A percentile compares a stretch with the other conserved stretches of the same genome.
Evolutionary conservation across 2,888 invertebrate genomes (phyloP).

Genomic region (Vanessa cardui): DNA sequence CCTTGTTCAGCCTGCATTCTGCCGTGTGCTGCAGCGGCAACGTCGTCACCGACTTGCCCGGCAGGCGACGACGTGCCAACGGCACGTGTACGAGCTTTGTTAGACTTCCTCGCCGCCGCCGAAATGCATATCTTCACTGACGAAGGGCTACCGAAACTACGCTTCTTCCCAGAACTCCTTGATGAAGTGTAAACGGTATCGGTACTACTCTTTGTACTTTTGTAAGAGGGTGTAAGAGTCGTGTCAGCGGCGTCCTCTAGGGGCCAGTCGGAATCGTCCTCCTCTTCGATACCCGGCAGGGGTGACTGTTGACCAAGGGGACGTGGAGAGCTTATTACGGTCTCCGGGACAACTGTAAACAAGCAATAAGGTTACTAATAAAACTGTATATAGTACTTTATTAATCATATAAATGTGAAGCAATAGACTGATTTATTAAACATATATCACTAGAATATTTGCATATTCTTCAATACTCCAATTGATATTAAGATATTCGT

Average conservation of each 20-base stretch:
- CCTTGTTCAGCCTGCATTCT: constrained; percentile 97
- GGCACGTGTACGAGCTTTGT: constrained; percentile 79
- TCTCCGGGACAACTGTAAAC: constrained; percentile 81
- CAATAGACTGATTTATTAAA: background rate
- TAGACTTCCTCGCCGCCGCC: constrained; percentile 78
- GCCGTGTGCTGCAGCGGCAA: constrained; percentile 68
- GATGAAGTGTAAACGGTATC: constrained; percentile 78
- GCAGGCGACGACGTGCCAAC: constrained; percentile 58
- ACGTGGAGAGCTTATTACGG: constrained; percentile 80
- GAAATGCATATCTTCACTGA: constrained; percentile 84
- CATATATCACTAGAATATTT: background rate
- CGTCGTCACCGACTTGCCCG: constrained; percentile 64
- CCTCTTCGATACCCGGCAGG: constrained; percentile 92
- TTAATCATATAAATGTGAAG: background rate
- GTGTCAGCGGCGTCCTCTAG: constrained; percentile 79
- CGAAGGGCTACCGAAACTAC: constrained; percentile 80
- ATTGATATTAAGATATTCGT: constrained; percentile 21
- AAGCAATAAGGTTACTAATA: constrained; percentile 43
- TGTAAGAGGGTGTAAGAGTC: constrained; percentile 77
- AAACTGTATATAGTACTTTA: background rate
- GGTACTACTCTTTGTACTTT: constrained; percentile 78
- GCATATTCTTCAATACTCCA: constrained; percentile 9
- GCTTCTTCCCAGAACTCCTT: constrained; percentile 79
- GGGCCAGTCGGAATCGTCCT: constrained; percentile 87
- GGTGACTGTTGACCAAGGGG: constrained; percentile 87